phyloP scores from a whole-genome alignment of 2,797 vertebrate species.

The Potorous gilbertii region DNA sequence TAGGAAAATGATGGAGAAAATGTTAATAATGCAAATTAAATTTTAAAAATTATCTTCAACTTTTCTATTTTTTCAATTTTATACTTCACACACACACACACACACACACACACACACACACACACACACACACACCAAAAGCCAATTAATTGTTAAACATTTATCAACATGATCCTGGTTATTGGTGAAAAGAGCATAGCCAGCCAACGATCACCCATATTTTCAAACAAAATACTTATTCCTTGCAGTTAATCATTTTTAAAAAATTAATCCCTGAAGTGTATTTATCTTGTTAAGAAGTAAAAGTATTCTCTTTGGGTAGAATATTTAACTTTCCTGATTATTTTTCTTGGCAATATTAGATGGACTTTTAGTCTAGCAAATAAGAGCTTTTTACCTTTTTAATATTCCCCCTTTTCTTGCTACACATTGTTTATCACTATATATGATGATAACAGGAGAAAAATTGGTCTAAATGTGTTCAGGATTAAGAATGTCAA shows the following conservation, averaged over 20 bases:
- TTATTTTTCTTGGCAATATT: conserved; percentile 60
- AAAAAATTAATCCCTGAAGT: conserved; percentile 49
- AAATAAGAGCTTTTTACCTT: conserved; percentile 11
- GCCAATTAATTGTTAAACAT: neutral
- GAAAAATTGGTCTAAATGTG: conserved; percentile 22
- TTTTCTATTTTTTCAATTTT: neutral
- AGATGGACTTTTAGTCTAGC: conserved; percentile 31
- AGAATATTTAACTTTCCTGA: conserved; percentile 32
- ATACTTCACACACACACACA: neutral
- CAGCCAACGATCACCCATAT: conserved; percentile 9
- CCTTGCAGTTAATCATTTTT: conserved; percentile 11
- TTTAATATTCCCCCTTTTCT: conserved; percentile 26
- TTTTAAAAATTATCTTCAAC: neutral
- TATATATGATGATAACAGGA: conserved; percentile 47
- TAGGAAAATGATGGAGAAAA: neutral
- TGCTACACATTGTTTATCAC: conserved; percentile 61
- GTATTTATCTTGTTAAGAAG: neutral
- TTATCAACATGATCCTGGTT: neutral
- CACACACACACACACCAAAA: neutral
- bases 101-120: fast-evolving
- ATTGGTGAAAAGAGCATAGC: conserved; percentile 2
- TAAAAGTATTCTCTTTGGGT: conserved; percentile 16
- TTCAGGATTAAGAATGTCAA: conserved; percentile 48
- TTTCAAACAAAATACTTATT: conserved; percentile 52
- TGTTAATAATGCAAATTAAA: neutral